These are phyloP conservation scores for Diacarnus erythraeanus DNA, from an alignment of 37 sponge, comb jelly and placozoan genomes.

Conservation along the genomic window DNA sequence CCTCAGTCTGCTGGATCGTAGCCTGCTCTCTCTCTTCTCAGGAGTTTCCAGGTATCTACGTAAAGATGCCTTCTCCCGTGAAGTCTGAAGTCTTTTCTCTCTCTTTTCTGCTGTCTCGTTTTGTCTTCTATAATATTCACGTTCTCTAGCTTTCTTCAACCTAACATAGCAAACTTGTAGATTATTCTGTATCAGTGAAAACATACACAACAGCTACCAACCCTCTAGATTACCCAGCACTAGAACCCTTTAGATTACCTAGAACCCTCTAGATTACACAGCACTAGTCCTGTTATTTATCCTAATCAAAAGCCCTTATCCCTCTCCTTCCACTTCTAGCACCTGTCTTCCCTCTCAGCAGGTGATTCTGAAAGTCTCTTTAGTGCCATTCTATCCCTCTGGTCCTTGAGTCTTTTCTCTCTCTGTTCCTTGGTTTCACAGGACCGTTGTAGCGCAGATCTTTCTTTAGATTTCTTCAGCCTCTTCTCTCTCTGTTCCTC, in stretches of 20 bases:
- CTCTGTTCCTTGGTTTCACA: neutral
- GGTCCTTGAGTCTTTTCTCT: conserved; percentile 5
- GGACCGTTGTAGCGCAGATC: neutral
- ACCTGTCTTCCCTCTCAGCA: conserved; percentile 2
- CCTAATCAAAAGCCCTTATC: too few relatives aligned
- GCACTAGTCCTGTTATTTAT: too few relatives aligned
- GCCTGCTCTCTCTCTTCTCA: conserved; percentile 12
- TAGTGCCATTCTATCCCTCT: neutral
- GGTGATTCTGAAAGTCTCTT: neutral
- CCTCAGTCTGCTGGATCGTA: neutral
- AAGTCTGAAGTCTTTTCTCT: neutral
- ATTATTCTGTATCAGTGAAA: too few relatives aligned
- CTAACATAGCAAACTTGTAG: too few relatives aligned
- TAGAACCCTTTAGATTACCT: too few relatives aligned
- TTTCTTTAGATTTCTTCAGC: neutral
- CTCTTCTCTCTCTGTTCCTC: conserved; percentile 10
- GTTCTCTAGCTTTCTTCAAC: conserved; percentile 6
- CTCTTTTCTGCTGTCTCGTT: conserved; percentile 8
- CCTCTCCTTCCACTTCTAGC: neutral
- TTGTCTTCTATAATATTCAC: neutral
- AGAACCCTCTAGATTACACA: too few relatives aligned
- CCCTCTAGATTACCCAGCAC: neutral
- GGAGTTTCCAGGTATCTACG: neutral
- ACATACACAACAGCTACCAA: neutral
- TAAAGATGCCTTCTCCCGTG: neutral